Evolutionary conservation across 2,797 vertebrate species (phyloP).

Genomic region (Lutjanus argentimaculatus): DNA sequence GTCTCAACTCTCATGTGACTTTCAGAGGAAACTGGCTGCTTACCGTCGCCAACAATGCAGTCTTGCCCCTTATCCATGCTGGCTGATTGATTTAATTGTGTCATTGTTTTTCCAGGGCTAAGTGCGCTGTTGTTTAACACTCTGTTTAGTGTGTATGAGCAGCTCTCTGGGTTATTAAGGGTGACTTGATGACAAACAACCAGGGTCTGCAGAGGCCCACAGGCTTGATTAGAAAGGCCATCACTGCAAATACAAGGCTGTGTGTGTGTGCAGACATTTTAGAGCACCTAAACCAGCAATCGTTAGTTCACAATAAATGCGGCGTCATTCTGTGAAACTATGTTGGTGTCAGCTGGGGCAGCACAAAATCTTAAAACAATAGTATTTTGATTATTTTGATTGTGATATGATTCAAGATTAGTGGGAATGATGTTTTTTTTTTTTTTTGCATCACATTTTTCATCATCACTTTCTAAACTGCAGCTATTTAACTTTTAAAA

Average conservation of each 20-base stretch:
- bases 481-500: too few species aligned
- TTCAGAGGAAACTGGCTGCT: slow-evolving; percentile 57
- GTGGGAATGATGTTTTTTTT: too few species aligned
- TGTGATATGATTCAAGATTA: too few species aligned
- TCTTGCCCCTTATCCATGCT: slow-evolving; percentile 64
- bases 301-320: slow-evolving; percentile 37
- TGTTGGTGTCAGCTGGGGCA: not conserved
- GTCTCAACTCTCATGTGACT: slow-evolving; percentile 63
- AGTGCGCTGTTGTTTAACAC: slow-evolving; percentile 77
- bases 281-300: slow-evolving; percentile 40
- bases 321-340: slow-evolving; percentile 17
- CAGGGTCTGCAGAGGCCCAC: slow-evolving; percentile 66
- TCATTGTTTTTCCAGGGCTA: slow-evolving; percentile 73
- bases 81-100: slow-evolving; percentile 82
- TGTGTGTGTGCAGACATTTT: slow-evolving; percentile 27
- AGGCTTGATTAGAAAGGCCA: slow-evolving; percentile 78
- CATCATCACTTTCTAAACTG: too few species aligned
- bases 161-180: slow-evolving; percentile 73
- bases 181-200: slow-evolving; percentile 82
- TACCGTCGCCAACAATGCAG: slow-evolving; percentile 50
- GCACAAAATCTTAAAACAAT: too few species aligned
- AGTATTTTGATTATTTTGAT: too few species aligned
- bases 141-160: slow-evolving; percentile 80
- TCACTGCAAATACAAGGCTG: slow-evolving; percentile 53
- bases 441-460: too few species aligned